Percentiles rank a stretch among this genome's conserved stretches.
Evolutionary conservation across 2,113 vertebrate species (phyloP).

Genomic region (Colossoma macropomum): DNA sequence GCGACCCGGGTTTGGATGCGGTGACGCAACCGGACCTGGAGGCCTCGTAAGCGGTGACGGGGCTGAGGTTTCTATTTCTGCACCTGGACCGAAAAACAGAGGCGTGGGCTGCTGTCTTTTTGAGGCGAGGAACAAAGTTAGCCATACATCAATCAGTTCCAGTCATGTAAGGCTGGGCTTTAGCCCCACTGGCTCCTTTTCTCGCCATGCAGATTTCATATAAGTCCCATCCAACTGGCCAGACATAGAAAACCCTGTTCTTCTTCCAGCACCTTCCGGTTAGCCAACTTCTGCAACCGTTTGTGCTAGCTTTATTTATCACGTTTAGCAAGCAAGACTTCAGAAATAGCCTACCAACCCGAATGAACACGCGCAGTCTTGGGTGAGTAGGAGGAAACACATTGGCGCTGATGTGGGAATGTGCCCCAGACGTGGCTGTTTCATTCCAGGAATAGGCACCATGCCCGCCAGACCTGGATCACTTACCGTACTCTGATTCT

Average conservation of each 20-base stretch:
- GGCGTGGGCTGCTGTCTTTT: background rate
- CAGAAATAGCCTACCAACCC: constrained; percentile 47
- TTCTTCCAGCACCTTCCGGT: constrained; percentile 17
- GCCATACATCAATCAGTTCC: constrained; percentile 15
- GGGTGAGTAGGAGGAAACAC: constrained; percentile 6
- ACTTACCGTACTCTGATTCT: background rate
- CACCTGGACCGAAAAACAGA: constrained; percentile 25
- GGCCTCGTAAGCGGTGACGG: background rate
- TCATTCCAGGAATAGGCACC: constrained; percentile 12
- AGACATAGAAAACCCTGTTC: constrained; percentile 6
- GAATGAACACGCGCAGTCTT: constrained; percentile 35
- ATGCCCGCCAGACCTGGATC: constrained; percentile 19
- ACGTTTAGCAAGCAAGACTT: constrained; percentile 21
- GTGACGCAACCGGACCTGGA: background rate
- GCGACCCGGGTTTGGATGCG: background rate
- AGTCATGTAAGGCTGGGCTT: constrained; percentile 26
- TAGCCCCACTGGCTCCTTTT: constrained; percentile 3
- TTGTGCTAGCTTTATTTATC: constrained; percentile 39
- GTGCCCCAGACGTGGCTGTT: constrained; percentile 11
- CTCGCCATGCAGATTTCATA: constrained; percentile 28
- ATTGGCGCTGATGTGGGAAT: constrained; percentile 32
- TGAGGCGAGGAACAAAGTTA: constrained; percentile 31
- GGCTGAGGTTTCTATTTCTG: constrained; percentile 27
- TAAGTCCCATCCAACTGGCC: constrained; percentile 39
- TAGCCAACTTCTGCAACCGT: constrained; percentile 20